Evolutionary conservation across 1,140 invertebrate genomes (phyloP), one percentile per base, ranked within the genome.

Genomic region (Piezodorus guildinii): DNA sequence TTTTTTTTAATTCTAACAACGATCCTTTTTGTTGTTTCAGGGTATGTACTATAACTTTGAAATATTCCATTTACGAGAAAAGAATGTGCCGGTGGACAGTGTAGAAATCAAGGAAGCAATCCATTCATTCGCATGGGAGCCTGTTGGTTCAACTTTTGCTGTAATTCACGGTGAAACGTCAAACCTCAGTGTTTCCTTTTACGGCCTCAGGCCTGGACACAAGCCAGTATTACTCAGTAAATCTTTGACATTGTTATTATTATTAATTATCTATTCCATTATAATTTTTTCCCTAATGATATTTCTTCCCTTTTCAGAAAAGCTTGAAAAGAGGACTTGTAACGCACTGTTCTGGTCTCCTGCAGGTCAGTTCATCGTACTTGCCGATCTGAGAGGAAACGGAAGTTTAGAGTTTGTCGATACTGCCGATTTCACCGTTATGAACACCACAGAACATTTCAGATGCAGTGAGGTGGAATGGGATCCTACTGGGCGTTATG

Each of bases 21-120:
- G 8, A 30, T 10, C 6, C 9, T 39, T 10, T 63, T 63, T 58
- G 23, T 68, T 69, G 69, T 76, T 78, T 45, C 69, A 87, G 84
- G 94, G 96, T 69, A 91, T 97, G 83, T 96, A 95, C 70, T 97
- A 94, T 77, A 98, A 99, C 74, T 96, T 99, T 78, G 96, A 99
- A 78, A 92, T 99, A 67, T 99, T 99, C 79, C 92, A 96, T 71
- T 94, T 98, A 85, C 79, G 91, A 62, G 94, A 98, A 72, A 99
- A 99, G 73, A 88, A 97, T 73, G 92, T 99, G 68, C 96, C 97
- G 0, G 94, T 99, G 0, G 96, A 99, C 73, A 96, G 91, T 62
- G 87, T 97, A 9, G 95, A 98, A 78, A 91, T 94, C 64, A 91
- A 91, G 69, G 90, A 94, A 72, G 81, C 87, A 0, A 96, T 98